Conservation (phyloP, 2,113 vertebrate species). For the Sinocyclocheilus maitianheensis region DNA sequence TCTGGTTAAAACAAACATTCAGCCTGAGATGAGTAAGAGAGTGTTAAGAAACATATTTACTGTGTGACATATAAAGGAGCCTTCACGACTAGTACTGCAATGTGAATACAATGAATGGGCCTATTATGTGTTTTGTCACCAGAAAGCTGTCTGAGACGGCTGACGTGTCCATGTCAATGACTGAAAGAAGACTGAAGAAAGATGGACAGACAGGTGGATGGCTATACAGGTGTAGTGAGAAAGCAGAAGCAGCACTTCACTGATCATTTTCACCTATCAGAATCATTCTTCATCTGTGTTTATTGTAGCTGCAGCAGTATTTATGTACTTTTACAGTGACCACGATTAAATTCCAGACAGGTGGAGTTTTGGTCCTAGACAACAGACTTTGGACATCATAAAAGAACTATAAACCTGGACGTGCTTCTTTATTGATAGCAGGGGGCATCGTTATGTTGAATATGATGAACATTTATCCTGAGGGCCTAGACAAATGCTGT, state of each 20-base stretch:
- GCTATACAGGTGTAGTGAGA: neutral
- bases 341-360: neutral
- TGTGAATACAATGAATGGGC: neutral
- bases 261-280: no score
- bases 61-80: neutral
- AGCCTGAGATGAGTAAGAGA: neutral
- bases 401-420: neutral
- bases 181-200: neutral
- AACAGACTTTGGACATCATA: slow-evolving; percentile 37
- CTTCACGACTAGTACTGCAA: neutral
- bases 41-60: neutral
- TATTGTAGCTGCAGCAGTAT: neutral
- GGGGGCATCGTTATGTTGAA: neutral
- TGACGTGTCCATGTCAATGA: neutral
- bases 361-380: slow-evolving; percentile 2
- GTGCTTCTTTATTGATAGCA: slow-evolving; percentile 11
- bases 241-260: neutral
- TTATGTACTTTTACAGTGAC: neutral
- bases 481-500: neutral
- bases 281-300: neutral
- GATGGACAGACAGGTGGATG: neutral
- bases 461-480: neutral
- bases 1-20: neutral
- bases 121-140: neutral
- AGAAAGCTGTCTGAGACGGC: neutral